Evolutionary conservation across 2,888 invertebrate species (phyloP).

Genomic region (Xanthia icteritia): DNA sequence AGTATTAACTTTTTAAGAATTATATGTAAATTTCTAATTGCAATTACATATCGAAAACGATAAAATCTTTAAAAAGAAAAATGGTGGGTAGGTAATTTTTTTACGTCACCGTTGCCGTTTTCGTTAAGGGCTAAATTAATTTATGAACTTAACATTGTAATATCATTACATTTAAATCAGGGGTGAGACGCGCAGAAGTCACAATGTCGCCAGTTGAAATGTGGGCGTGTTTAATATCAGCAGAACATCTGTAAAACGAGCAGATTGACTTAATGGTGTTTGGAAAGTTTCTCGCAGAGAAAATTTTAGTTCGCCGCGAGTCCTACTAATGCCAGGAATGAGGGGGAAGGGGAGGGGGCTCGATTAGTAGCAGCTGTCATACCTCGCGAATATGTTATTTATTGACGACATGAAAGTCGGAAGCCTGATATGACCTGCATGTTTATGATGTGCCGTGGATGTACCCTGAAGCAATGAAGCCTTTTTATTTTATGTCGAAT

Average conservation of each 20-base stretch:
- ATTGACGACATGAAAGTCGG: slow-evolving; percentile 75
- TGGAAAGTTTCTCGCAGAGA: slow-evolving; percentile 84
- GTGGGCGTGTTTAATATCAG: slow-evolving; percentile 77
- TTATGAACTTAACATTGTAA: not conserved
- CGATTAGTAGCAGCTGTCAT: slow-evolving; percentile 89
- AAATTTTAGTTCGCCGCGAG: slow-evolving; percentile 85
- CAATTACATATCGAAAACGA: not conserved
- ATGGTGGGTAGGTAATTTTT: not conserved
- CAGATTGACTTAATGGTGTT: slow-evolving; percentile 90
- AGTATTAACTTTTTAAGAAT: not conserved
- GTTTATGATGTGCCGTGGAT: slow-evolving; percentile 16
- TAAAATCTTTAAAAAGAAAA: not conserved
- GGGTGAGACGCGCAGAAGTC: slow-evolving; percentile 20
- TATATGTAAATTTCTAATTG: not conserved
- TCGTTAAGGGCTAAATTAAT: not conserved
- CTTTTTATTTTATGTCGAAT: not conserved
- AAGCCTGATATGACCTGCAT: slow-evolving; percentile 58
- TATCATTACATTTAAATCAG: slow-evolving; percentile 3
- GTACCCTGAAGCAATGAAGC: not conserved
- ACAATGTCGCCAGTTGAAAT: slow-evolving; percentile 6
- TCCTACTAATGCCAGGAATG: slow-evolving; percentile 78
- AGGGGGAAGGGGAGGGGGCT: slow-evolving; percentile 63
- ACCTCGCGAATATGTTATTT: slow-evolving; percentile 85
- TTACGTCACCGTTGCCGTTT: not conserved
- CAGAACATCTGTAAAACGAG: slow-evolving; percentile 87